Percentiles rank a stretch among this genome's conserved stretches.
Conservation (phyloP, 1,140 invertebrate genomes). For the Hylyphantes graminicola region DNA sequence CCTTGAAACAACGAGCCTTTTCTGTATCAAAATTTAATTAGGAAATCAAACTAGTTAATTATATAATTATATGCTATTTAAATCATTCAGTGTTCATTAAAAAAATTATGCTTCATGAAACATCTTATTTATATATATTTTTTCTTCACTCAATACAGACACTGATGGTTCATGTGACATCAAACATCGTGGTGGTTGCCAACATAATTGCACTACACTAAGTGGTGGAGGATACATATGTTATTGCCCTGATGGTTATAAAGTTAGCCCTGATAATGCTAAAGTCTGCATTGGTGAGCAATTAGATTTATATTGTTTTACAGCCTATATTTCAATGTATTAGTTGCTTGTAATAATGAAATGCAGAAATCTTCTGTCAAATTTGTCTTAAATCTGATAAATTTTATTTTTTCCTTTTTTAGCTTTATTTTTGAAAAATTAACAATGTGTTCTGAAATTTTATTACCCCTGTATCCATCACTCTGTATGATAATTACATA, state of each 20-base stretch:
- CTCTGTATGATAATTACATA: no score
- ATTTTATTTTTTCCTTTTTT: background rate
- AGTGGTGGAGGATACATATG: conserved; percentile 85
- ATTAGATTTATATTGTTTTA: background rate
- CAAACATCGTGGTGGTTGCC: conserved; percentile 86
- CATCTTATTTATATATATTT: no score
- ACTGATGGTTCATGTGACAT: conserved; percentile 75
- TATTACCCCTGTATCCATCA: no score
- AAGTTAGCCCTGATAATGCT: conserved; percentile 74
- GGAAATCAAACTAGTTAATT: no score
- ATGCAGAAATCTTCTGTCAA: no score
- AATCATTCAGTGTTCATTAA: no score
- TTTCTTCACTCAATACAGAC: no score
- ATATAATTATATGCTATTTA: no score
- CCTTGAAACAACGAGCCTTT: no score
- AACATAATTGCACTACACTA: conserved; percentile 89
- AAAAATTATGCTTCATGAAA: no score
- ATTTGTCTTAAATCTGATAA: background rate
- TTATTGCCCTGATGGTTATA: conserved; percentile 86
- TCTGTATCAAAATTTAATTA: no score
- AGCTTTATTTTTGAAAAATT: background rate
- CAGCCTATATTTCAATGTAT: background rate
- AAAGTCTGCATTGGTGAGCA: conserved; percentile 72
- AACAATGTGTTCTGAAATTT: background rate
- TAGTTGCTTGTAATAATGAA: background rate